These are phyloP conservation scores for Erpobdella octoculata DNA, from an alignment of 2,888 invertebrate species.

Conservation along the genomic window DNA sequence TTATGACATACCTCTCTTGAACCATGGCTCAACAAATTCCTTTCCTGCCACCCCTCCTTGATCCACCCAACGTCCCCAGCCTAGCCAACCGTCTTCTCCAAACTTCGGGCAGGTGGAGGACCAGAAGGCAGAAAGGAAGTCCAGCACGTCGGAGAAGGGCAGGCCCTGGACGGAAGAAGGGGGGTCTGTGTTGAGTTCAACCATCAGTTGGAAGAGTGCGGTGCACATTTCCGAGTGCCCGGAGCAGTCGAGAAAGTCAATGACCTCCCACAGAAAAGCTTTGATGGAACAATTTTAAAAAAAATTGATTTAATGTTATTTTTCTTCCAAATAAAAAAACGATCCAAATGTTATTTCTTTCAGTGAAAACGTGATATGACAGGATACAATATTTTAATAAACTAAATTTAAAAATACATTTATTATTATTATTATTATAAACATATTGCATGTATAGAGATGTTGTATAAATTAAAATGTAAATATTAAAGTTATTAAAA, in stretches of 20 bases:
- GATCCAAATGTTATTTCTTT: too few species aligned
- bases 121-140: slow-evolving; percentile 23
- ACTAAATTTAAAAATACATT: too few species aligned
- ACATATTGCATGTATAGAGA: too few species aligned
- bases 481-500: background rate
- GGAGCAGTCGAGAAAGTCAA: slow-evolving; percentile 14
- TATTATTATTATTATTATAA: too few species aligned
- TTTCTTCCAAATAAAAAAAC: too few species aligned
- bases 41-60: background rate
- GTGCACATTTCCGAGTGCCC: slow-evolving; percentile 12
- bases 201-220: slow-evolving; percentile 19
- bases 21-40: background rate
- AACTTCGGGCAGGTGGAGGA: background rate
- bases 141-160: slow-evolving; percentile 13
- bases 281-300: too few species aligned
- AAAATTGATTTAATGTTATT: too few species aligned
- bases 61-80: slow-evolving; percentile 13
- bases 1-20: background rate
- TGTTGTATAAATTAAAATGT: background rate
- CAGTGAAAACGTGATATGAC: too few species aligned
- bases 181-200: slow-evolving; percentile 16
- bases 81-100: slow-evolving; percentile 18
- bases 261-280: slow-evolving; percentile 9
- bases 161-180: background rate
- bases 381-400: too few species aligned